phyloP scores from a whole-genome alignment of 2,888 invertebrate genomes.

The Xestia c-nigrum region DNA sequence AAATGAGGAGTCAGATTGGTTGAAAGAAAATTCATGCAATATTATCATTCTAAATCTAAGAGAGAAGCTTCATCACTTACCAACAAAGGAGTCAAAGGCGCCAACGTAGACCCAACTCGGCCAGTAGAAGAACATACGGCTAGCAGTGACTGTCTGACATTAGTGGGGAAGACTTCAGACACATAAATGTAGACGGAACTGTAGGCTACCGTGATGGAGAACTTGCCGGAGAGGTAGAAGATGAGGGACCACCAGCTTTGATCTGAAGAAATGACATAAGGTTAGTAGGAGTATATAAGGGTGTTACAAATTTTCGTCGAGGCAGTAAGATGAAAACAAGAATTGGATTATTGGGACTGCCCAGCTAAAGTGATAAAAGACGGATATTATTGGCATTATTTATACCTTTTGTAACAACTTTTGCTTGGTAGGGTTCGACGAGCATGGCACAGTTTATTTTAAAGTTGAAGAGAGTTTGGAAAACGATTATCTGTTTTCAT shows the following conservation, averaged over 20 bases:
- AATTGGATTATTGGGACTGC: background rate
- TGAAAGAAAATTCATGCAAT: background rate
- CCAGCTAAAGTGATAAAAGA: background rate
- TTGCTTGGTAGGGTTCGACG: background rate
- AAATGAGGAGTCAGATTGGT: background rate
- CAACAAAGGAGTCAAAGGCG: constrained; percentile 92
- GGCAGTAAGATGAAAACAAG: background rate
- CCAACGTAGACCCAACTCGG: constrained; percentile 92
- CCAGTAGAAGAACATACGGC: constrained; percentile 92
- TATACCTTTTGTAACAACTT: background rate
- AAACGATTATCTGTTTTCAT: background rate
- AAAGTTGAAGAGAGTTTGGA: background rate
- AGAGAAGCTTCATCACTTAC: constrained; percentile 80
- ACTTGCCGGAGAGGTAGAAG: constrained; percentile 92
- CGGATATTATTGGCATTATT: background rate
- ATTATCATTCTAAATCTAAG: background rate
- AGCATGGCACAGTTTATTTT: background rate
- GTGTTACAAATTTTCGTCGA: background rate
- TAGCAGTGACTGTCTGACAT: constrained; percentile 91
- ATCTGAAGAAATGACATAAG: constrained; percentile 69
- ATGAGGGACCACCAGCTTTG: constrained; percentile 86
- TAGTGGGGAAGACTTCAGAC: constrained; percentile 93
- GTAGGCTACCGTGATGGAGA: constrained; percentile 92
- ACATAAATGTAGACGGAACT: constrained; percentile 92
- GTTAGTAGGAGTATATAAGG: background rate